A percentile compares a stretch with the other conserved stretches of the same genome.
Conservation (phyloP, 2,888 invertebrate genomes). For the Philonicus albiceps region DNA sequence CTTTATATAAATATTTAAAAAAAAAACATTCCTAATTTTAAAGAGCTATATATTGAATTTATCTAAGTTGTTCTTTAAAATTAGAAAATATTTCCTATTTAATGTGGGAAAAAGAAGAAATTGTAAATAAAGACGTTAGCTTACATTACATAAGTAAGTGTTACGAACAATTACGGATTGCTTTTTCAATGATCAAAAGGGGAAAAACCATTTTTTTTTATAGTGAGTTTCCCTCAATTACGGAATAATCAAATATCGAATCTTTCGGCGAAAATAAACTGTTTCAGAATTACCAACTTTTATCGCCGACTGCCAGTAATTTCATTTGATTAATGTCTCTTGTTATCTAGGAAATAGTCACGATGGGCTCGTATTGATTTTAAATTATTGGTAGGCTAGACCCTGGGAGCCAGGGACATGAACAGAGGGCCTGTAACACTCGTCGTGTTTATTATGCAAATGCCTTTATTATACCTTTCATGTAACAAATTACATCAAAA, state of each 20-base stretch:
- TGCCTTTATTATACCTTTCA: conserved; percentile 40
- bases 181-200: neutral
- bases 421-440: neutral
- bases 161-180: neutral
- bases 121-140: too few species aligned
- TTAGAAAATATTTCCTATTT: too few species aligned
- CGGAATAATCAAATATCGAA: neutral
- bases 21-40: too few species aligned
- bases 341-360: conserved; percentile 30
- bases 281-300: conserved; percentile 18
- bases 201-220: neutral
- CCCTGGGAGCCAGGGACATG: neutral
- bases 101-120: too few species aligned
- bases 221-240: neutral
- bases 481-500: conserved; percentile 37
- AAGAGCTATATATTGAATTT: too few species aligned
- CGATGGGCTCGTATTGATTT: conserved; percentile 37
- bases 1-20: neutral
- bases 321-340: conserved; percentile 26
- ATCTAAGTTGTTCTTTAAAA: too few species aligned
- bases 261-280: neutral
- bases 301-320: conserved; percentile 23
- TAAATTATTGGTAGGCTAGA: neutral
- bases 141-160: too few species aligned
- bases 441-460: conserved; percentile 35